Evolutionary conservation across 2,888 invertebrate species (phyloP), one percentile per base, ranked within the genome.

Genomic region (Drosophila meridionalis): DNA sequence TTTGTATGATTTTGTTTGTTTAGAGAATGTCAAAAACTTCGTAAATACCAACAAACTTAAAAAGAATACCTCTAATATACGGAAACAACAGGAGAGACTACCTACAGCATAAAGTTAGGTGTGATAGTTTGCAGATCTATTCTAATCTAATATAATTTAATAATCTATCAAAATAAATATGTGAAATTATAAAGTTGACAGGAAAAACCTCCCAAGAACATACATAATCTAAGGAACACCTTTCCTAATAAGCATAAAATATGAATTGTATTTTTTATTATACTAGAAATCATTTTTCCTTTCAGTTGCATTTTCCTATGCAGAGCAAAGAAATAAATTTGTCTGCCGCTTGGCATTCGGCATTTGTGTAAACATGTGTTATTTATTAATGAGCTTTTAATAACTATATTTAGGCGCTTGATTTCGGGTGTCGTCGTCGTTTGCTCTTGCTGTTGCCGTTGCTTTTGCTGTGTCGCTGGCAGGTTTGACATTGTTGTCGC

Each of bases 381-480:
- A 43, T 36, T 45, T 53, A 56, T 47, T 67, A 86, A 89, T 87
- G 87, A 28, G 55, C 63, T 72, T 83, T 87, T 89, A 85, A 85
- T 85, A 83, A 76, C 70, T 66, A 52, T 71, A 80, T 85, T 89
- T 76, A 14, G 50, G 53, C 1, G 11, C 9, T n/a, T 26, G 14
- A 34, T 67, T 56, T 59, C 26, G 32, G 53, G 67, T 61, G 56
- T 55, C 34, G 43, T 58, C 55, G 20, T 55, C 9, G 34, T 1
- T 50, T 32, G 34, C 69, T 53, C 63, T 62, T 76, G 68, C 73
- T 62, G 30, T 40, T 67, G 40, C 57, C 50, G 65, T 62, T 76
- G 68, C 73, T 62, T 34, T 40, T 67, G 40, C 57, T 53, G 57
- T 12, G 20, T 12, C 1, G 52, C 43, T 30, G 26, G 40, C 14